Percentiles rank a stretch among this genome's conserved stretches.
Conservation (phyloP, 2,113 vertebrate species). For the Eleginops maclovinus region DNA sequence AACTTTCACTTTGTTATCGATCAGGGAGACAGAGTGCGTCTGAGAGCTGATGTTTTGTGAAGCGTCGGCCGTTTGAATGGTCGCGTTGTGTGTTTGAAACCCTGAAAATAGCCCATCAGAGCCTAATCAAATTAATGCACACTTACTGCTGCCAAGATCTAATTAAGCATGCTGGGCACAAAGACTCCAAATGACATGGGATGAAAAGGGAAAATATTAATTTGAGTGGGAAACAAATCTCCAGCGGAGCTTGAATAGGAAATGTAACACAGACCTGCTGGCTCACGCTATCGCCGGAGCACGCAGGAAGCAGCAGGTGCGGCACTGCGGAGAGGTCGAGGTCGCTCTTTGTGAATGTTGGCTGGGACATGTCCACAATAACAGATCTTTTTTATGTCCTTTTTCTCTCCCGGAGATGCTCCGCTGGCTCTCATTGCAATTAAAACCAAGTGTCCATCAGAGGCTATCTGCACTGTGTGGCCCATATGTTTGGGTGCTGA, state of each 20-base stretch:
- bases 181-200: constrained; percentile 59
- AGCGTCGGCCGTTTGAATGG: constrained; percentile 48
- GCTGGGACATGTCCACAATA: constrained; percentile 63
- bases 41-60: constrained; percentile 59
- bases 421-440: constrained; percentile 90
- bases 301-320: constrained; percentile 63
- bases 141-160: constrained; percentile 56
- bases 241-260: constrained; percentile 47
- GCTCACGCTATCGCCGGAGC: constrained; percentile 36
- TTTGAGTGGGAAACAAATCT: constrained; percentile 62
- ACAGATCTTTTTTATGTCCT: constrained; percentile 67
- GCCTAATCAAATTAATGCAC: constrained; percentile 69
- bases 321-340: constrained; percentile 62
- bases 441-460: constrained; percentile 96
- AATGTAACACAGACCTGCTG: constrained; percentile 29
- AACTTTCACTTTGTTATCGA: constrained; percentile 71
- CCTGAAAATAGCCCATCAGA: constrained; percentile 71
- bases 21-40: constrained; percentile 61
- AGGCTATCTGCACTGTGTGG: constrained; percentile 92
- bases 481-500: constrained; percentile 99
- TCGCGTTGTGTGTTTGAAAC: constrained; percentile 42
- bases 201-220: constrained; percentile 65
- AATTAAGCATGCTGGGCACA: constrained; percentile 54
- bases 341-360: constrained; percentile 67
- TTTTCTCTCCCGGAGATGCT: constrained; percentile 61